These are phyloP conservation scores for Cheilosia urbana DNA, from an alignment of 2,888 invertebrate species.

Conservation along the genomic window DNA sequence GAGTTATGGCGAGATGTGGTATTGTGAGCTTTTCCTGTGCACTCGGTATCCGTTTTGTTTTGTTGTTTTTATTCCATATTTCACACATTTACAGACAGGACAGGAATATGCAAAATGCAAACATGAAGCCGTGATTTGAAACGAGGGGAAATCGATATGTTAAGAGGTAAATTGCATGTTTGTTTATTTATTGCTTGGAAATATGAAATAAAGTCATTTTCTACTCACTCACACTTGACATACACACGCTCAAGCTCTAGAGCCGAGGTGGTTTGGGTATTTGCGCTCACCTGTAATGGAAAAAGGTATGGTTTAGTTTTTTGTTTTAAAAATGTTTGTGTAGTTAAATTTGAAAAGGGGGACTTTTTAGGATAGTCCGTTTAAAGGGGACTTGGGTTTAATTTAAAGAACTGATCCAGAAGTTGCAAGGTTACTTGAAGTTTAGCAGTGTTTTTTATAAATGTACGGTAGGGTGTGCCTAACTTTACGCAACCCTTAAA, in stretches of 20 bases:
- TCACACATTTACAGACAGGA: slow-evolving; percentile 34
- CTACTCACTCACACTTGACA: slow-evolving; percentile 49
- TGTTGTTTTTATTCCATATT: slow-evolving; percentile 40
- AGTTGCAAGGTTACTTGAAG: too few species aligned
- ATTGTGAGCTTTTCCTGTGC: slow-evolving; percentile 18
- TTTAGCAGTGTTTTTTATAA: too few species aligned
- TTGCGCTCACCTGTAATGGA: too few species aligned
- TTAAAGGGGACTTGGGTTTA: too few species aligned
- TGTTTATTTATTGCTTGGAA: slow-evolving; percentile 53
- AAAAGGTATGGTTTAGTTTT: too few species aligned
- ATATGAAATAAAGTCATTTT: slow-evolving; percentile 42
- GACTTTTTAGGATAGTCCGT: too few species aligned
- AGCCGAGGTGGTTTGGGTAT: neutral
- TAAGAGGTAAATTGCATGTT: slow-evolving; percentile 56
- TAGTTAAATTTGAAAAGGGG: too few species aligned
- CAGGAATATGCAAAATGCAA: slow-evolving; percentile 52
- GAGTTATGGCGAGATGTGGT: slow-evolving; percentile 38
- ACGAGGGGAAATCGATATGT: slow-evolving; percentile 48
- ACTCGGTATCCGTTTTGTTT: neutral
- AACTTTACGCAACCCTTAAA: too few species aligned
- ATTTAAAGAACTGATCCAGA: too few species aligned
- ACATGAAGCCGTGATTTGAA: slow-evolving; percentile 51
- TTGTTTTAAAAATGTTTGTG: too few species aligned
- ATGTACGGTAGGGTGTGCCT: too few species aligned
- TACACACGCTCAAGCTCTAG: slow-evolving; percentile 5